Evolutionary conservation across 2,888 invertebrate species (phyloP).

Genomic region (Pinctada fucata): DNA sequence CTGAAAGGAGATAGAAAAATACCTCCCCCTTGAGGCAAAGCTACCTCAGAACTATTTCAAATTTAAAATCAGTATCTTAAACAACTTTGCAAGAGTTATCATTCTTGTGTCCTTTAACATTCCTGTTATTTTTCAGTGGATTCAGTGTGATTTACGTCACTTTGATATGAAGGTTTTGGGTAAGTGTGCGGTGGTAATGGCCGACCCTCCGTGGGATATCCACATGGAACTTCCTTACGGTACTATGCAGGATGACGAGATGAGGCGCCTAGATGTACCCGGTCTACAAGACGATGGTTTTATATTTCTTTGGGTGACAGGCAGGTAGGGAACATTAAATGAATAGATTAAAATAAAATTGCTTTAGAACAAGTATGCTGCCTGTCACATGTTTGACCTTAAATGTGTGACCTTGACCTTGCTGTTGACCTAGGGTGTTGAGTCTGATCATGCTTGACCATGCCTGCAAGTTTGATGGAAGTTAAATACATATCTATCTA

Average conservation of each 20-base stretch:
- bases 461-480: no score
- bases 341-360: not conserved
- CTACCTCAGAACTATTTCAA: not conserved
- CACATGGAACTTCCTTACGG: conserved; percentile 99
- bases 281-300: conserved; percentile 96
- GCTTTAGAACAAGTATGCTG: no score
- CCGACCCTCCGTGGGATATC: conserved; percentile 94
- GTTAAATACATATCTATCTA: not conserved
- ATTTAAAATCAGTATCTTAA: not conserved
- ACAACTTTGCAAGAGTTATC: no score
- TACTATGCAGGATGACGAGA: conserved; percentile 99
- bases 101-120: no score
- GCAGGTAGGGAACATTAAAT: conserved; percentile 80
- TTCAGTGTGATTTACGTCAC: conserved; percentile 95
- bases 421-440: no score
- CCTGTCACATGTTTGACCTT: no score
- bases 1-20: no score
- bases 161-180: conserved; percentile 94
- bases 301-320: conserved; percentile 98
- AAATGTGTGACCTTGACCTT: no score
- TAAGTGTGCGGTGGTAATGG: conserved; percentile 99
- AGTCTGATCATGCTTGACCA: no score
- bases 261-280: conserved; percentile 95
- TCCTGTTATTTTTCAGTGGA: conserved; percentile 88
- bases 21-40: not conserved